Conservation (phyloP, 1,140 invertebrate species). For the Apis florea region DNA sequence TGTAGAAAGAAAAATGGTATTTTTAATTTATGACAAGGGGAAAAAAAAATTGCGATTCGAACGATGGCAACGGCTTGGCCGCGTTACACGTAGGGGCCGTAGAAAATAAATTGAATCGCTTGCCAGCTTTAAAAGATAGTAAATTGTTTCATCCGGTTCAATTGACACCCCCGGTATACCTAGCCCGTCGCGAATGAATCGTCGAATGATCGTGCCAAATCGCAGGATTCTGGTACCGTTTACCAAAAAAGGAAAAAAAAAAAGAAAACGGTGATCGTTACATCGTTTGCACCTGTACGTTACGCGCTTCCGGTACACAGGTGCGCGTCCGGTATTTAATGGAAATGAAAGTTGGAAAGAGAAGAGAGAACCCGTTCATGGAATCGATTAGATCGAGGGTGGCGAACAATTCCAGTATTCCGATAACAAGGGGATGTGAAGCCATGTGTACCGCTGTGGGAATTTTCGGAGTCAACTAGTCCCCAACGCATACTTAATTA, state of each 20-base stretch:
- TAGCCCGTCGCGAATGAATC: slow-evolving; percentile 68
- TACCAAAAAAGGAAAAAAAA: slow-evolving; percentile 9
- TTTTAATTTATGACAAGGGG: too few species aligned
- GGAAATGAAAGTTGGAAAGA: slow-evolving; percentile 27
- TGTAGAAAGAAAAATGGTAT: too few species aligned
- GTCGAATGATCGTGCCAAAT: slow-evolving; percentile 66
- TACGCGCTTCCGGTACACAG: slow-evolving; percentile 71
- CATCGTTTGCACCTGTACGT: slow-evolving; percentile 68
- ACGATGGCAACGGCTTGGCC: slow-evolving; percentile 34
- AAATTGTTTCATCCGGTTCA: slow-evolving; percentile 78
- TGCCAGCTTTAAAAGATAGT: slow-evolving; percentile 73
- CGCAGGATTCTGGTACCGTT: background rate
- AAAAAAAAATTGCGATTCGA: slow-evolving; percentile 35
- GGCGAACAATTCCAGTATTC: background rate
- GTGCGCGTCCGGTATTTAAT: slow-evolving; percentile 67
- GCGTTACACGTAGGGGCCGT: slow-evolving; percentile 56
- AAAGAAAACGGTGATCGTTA: slow-evolving; percentile 35
- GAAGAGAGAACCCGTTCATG: slow-evolving; percentile 30
- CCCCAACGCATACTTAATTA: slow-evolving; percentile 28
- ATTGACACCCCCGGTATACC: slow-evolving; percentile 69
- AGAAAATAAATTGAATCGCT: slow-evolving; percentile 77
- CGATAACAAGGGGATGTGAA: slow-evolving; percentile 58
- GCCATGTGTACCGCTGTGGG: slow-evolving; percentile 61
- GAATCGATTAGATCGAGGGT: slow-evolving; percentile 31
- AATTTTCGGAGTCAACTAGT: slow-evolving; percentile 46